phyloP scores from a whole-genome alignment of 2,888 invertebrate genomes.

The Odontothrips loti region DNA sequence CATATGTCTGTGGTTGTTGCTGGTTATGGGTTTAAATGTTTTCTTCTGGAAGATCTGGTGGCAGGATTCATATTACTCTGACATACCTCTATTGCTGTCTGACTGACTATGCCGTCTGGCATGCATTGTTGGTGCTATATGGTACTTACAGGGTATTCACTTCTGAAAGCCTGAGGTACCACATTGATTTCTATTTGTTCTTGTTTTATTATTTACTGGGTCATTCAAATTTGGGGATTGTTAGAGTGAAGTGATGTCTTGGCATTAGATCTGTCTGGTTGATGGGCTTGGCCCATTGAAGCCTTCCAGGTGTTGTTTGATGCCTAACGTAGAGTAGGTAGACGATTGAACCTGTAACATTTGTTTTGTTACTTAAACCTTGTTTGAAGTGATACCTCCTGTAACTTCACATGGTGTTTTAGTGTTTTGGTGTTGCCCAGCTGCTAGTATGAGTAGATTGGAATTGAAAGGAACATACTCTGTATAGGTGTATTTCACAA shows the following conservation, averaged over 20 bases:
- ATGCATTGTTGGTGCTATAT: slow-evolving; percentile 45
- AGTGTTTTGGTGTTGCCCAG: slow-evolving; percentile 14
- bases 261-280: background rate
- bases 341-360: slow-evolving; percentile 5
- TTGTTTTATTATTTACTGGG: slow-evolving; percentile 22
- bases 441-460: background rate
- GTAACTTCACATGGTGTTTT: slow-evolving; percentile 9
- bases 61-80: background rate
- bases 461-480: background rate
- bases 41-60: background rate
- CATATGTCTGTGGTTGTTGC: background rate
- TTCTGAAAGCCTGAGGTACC: slow-evolving; percentile 48
- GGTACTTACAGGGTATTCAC: slow-evolving; percentile 47
- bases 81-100: slow-evolving; percentile 1
- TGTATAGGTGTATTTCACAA: background rate
- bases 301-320: slow-evolving; percentile 19
- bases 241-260: background rate
- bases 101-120: slow-evolving; percentile 16
- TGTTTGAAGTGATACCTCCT: slow-evolving; percentile 8
- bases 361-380: background rate
- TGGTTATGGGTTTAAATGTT: slow-evolving; percentile 11
- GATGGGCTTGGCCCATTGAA: background rate
- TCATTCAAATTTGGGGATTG: slow-evolving; percentile 42
- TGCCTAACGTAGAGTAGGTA: slow-evolving; percentile 9
- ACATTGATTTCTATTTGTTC: slow-evolving; percentile 45